Conservation (phyloP, 2,113 vertebrate species). For the Enhydra lutris region DNA sequence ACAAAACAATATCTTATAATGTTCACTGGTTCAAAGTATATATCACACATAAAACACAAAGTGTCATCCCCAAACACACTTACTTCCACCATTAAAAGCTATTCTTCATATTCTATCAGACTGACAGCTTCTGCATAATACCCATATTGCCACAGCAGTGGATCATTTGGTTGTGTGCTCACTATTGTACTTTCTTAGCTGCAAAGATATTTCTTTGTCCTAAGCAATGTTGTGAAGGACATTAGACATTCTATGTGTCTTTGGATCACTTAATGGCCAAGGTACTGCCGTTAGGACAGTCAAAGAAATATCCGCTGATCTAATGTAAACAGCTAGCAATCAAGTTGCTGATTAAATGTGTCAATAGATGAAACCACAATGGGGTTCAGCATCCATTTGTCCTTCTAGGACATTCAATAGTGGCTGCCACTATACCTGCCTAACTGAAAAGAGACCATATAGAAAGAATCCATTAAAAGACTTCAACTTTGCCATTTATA, state of each 20-base stretch:
- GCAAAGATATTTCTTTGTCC: not conserved
- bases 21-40: not conserved
- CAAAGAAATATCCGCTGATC: not conserved
- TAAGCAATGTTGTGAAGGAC: not conserved
- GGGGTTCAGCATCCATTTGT: not conserved
- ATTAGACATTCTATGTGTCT: not conserved
- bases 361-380: not conserved
- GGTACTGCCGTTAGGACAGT: not conserved
- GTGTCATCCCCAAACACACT: not conserved
- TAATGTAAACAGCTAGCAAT: not conserved
- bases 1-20: not conserved
- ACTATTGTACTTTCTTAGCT: not conserved
- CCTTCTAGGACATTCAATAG: not conserved
- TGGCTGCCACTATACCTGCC: not conserved
- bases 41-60: not conserved
- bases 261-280: not conserved
- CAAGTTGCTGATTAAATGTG: not conserved
- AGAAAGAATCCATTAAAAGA: not conserved
- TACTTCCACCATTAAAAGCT: not conserved
- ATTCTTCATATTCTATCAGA: not conserved
- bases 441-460: not conserved
- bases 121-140: not conserved
- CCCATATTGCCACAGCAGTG: not conserved
- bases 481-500: not conserved
- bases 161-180: not conserved